Evolutionary conservation across 92 coral and sea anemone species (phyloP).

Genomic region (Zoanthus sansibaricus): DNA sequence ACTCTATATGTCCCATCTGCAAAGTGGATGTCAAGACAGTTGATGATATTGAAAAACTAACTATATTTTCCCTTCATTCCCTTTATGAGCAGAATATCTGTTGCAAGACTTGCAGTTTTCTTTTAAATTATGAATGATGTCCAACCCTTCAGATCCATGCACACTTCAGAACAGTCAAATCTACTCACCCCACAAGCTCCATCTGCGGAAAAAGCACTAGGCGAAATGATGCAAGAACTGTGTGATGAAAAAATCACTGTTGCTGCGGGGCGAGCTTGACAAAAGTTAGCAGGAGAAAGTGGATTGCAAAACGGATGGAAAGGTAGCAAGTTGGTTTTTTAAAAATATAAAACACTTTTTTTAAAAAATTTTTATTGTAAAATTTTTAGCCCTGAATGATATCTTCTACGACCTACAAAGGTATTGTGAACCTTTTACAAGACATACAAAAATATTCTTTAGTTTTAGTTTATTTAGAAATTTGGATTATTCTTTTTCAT

Average conservation of each 20-base stretch:
- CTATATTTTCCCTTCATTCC: constrained; percentile 9
- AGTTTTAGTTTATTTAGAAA: background rate
- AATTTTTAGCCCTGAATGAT: too few species aligned
- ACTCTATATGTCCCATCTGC: constrained; percentile 25
- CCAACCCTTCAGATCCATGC: background rate
- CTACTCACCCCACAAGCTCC: constrained; percentile 21
- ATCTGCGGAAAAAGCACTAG: constrained; percentile 14
- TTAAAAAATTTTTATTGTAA: too few species aligned
- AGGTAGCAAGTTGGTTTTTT: constrained; percentile 4
- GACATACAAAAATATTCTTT: too few species aligned
- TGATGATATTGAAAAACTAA: background rate
- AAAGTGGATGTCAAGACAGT: constrained; percentile 13
- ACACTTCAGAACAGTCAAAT: constrained; percentile 19
- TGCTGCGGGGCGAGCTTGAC: constrained; percentile 17
- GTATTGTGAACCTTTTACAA: too few species aligned
- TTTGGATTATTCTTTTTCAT: constrained; percentile 5
- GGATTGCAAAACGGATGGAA: constrained; percentile 32
- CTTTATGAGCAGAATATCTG: constrained; percentile 26
- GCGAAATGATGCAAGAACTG: constrained; percentile 30
- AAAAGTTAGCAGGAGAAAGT: constrained; percentile 22
- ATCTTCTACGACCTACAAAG: too few species aligned
- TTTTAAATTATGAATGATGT: constrained; percentile 14
- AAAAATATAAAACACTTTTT: too few species aligned
- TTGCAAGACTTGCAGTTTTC: constrained; percentile 26
- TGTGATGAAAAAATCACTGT: constrained; percentile 32